These are phyloP conservation scores for Phrixothrix hirtus DNA, from an alignment of 2,888 invertebrate genomes.

Conservation along the genomic window DNA sequence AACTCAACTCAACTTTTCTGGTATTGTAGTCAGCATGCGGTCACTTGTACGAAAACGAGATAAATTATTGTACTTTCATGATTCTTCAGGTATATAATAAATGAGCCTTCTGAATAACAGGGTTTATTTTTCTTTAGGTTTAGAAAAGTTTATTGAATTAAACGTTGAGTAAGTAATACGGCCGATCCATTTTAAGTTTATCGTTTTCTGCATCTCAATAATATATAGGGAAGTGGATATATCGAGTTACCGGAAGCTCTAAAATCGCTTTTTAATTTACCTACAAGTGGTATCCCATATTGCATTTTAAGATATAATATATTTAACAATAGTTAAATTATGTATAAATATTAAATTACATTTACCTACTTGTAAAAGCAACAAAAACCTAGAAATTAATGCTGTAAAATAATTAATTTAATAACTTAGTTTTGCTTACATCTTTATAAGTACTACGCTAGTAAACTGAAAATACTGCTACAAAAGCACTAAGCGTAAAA, in stretches of 20 bases:
- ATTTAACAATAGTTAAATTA: background rate
- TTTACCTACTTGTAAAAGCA: too few relatives aligned
- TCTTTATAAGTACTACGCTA: too few relatives aligned
- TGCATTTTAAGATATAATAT: too few relatives aligned
- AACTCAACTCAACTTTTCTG: conserved; percentile 22
- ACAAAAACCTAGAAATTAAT: background rate
- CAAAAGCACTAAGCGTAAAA: too few relatives aligned
- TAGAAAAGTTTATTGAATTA: too few relatives aligned
- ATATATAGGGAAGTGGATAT: too few relatives aligned
- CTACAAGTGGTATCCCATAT: too few relatives aligned
- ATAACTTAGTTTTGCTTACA: background rate
- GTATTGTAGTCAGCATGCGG: conserved; percentile 30
- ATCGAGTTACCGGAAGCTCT: too few relatives aligned
- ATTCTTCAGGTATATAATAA: conserved; percentile 26
- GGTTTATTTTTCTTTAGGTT: conserved; percentile 15
- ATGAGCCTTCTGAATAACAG: conserved; percentile 8
- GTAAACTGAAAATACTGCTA: too few relatives aligned
- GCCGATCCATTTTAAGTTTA: too few relatives aligned
- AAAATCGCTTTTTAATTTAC: background rate
- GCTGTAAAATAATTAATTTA: background rate
- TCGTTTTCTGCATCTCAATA: too few relatives aligned
- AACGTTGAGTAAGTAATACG: too few relatives aligned
- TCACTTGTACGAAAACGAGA: conserved; percentile 26
- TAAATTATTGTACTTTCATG: conserved; percentile 31
- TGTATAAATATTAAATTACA: background rate